Percentiles rank a stretch among this genome's conserved stretches.
Conservation (phyloP, 53 echinoderm and acorn worm species). For the Echinarachnius parma region DNA sequence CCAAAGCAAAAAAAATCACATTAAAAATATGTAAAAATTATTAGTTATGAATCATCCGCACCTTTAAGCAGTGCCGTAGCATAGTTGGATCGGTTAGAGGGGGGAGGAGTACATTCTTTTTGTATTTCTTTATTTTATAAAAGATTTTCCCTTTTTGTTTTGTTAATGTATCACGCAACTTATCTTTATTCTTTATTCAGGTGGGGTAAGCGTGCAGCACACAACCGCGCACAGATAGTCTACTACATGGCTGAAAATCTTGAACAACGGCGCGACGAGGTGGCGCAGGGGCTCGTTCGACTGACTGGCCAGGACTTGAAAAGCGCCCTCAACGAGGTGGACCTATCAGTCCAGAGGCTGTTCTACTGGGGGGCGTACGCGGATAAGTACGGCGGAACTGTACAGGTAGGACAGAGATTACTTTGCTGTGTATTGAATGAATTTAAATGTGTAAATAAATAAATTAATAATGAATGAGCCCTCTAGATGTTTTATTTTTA, state of each 20-base stretch:
- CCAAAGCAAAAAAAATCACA: too few species aligned
- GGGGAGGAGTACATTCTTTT: too few species aligned
- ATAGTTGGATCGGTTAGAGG: too few species aligned
- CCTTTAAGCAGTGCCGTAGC: not conserved
- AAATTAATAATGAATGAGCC: too few species aligned
- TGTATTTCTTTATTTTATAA: too few species aligned
- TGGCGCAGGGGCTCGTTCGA: slow-evolving; percentile 63
- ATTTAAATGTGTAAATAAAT: too few species aligned
- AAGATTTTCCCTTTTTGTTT: too few species aligned
- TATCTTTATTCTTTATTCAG: too few species aligned
- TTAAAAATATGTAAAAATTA: too few species aligned
- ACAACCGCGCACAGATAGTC: slow-evolving; percentile 99
- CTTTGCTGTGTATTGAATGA: too few species aligned
- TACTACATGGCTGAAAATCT: slow-evolving; percentile 99
- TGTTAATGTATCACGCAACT: too few species aligned
- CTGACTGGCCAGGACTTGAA: slow-evolving; percentile 76
- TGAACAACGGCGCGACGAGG: slow-evolving; percentile 75
- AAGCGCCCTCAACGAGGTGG: slow-evolving; percentile 77
- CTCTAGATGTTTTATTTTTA: too few species aligned
- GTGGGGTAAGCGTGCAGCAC: slow-evolving; percentile 98
- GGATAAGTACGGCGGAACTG: slow-evolving; percentile 93
- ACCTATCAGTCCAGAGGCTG: slow-evolving; percentile 84
- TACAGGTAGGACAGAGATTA: slow-evolving; percentile 69
- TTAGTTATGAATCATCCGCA: not conserved
- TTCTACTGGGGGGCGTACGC: slow-evolving; percentile 99